Evolutionary conservation across 1,140 invertebrate species (phyloP), one percentile per base, ranked within the genome.

Genomic region (Sweltsa coloradensis): DNA sequence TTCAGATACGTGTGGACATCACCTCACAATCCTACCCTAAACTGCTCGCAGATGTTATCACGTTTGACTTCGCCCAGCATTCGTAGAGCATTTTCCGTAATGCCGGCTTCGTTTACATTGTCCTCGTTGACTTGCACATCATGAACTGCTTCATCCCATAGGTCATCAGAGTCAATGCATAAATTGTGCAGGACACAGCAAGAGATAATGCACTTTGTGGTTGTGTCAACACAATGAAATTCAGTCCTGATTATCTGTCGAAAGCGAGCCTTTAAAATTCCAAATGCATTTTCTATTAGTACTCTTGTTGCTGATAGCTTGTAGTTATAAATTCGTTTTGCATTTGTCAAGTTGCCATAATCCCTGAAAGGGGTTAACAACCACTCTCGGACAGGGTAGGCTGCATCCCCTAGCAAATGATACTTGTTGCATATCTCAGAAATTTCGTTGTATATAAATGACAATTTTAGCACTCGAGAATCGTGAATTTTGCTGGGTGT

Each of bases 361-460:
- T 63, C 56, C 26, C 47, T 51, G 45, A 55, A 63, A 5, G 62
- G 61, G 3, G 50, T 57, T 36, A 66, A 26, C 5, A 67, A 16
- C 44, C 54, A 58, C 31, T 51, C 40, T 21, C 41, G 45, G 18
- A 62, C 39, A 1, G 61, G 57, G 49, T 63, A 67, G 14, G 62
- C 61, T 18, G 41, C 42, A 59, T 65, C 62, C 21, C 56, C 63
- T 13, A 67, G 16, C 16, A 66, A 37, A 37, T 61, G 57, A 27
- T 50, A 54, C 27, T 52, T 29, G n/a, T 42, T 31, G 46, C 50
- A 55, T 37, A 57, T 34, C 51, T 42, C 36, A 47, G 34, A n/a
- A 42, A 58, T 29, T 45, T 51, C 9, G 24, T 26, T 6, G 36
- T 7, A 37, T 16, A 56, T 25, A 34, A 53, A 52, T 9, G 56